These are phyloP conservation scores for Hypolimnas misippus DNA, from an alignment of 2,888 invertebrate genomes.

Conservation along the genomic window DNA sequence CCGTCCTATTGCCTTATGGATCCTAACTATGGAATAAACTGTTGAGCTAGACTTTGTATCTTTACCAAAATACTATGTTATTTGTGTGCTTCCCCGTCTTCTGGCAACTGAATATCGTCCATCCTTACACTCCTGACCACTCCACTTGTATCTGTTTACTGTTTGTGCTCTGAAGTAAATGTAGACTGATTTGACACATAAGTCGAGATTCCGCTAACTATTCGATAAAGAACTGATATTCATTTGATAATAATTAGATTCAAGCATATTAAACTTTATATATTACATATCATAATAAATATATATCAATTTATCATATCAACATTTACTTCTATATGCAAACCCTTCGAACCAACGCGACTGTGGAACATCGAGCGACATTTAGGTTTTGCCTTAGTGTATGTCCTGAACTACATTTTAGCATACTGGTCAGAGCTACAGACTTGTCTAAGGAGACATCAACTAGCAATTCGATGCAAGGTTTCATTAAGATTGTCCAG, in stretches of 20 bases:
- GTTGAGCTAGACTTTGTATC: constrained; percentile 58
- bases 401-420: too few species aligned
- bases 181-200: constrained; percentile 42
- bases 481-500: too few species aligned
- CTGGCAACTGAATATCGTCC: constrained; percentile 75
- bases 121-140: constrained; percentile 73
- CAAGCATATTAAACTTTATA: constrained; percentile 17
- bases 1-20: constrained; percentile 43
- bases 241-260: constrained; percentile 14
- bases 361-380: constrained; percentile 23
- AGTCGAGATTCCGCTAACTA: constrained; percentile 40
- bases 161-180: constrained; percentile 67
- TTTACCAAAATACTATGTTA: constrained; percentile 52
- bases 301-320: constrained; percentile 48
- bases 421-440: too few species aligned
- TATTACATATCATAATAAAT: constrained; percentile 30
- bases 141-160: constrained; percentile 55
- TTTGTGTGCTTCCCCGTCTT: constrained; percentile 79
- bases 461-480: too few species aligned
- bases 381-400: too few species aligned
- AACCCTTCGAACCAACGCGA: constrained; percentile 21
- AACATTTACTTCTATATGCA: constrained; percentile 62
- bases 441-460: too few species aligned
- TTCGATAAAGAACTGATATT: constrained; percentile 15
- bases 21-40: constrained; percentile 56